Conservation (phyloP, 2,113 vertebrate species). For the Pangasianodon gigas region DNA sequence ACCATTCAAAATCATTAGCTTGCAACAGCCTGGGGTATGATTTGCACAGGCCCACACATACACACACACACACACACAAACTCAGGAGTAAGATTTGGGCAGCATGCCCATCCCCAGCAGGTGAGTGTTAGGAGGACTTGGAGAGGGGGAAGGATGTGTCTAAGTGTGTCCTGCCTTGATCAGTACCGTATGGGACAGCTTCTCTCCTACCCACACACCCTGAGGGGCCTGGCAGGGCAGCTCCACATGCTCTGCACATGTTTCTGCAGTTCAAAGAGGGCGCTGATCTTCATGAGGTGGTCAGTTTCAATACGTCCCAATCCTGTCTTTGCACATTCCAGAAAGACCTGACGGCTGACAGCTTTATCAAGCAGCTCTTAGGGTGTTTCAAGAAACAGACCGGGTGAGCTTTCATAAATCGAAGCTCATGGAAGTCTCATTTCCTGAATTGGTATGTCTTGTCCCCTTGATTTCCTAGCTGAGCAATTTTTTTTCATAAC, state of each 20-base stretch:
- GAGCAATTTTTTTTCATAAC: background rate
- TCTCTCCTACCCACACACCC: constrained; percentile 41
- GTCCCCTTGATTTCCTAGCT: background rate
- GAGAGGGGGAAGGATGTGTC: constrained; percentile 51
- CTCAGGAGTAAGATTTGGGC: constrained; percentile 41
- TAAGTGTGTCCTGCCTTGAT: constrained; percentile 54
- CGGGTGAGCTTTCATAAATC: background rate
- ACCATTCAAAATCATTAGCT: constrained; percentile 74
- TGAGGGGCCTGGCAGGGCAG: constrained; percentile 35
- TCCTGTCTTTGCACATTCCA: constrained; percentile 17
- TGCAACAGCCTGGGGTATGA: constrained; percentile 50
- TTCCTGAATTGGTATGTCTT: background rate
- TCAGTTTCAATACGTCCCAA: constrained; percentile 25
- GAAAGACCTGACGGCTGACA: constrained; percentile 23
- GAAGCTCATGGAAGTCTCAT: background rate
- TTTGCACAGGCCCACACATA: constrained; percentile 46
- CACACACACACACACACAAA: constrained; percentile 16
- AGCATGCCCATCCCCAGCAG: constrained; percentile 42
- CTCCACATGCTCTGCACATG: constrained; percentile 61
- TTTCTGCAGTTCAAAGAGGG: constrained; percentile 52
- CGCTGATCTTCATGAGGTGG: constrained; percentile 43
- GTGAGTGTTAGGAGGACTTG: constrained; percentile 51
- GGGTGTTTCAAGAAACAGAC: background rate
- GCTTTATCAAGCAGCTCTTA: constrained; percentile 18
- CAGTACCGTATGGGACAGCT: constrained; percentile 55